Percentiles rank a stretch among this genome's conserved stretches.
phyloP scores from a whole-genome alignment of 2,888 invertebrate genomes.

The Nematopogon swammerdamellus region DNA sequence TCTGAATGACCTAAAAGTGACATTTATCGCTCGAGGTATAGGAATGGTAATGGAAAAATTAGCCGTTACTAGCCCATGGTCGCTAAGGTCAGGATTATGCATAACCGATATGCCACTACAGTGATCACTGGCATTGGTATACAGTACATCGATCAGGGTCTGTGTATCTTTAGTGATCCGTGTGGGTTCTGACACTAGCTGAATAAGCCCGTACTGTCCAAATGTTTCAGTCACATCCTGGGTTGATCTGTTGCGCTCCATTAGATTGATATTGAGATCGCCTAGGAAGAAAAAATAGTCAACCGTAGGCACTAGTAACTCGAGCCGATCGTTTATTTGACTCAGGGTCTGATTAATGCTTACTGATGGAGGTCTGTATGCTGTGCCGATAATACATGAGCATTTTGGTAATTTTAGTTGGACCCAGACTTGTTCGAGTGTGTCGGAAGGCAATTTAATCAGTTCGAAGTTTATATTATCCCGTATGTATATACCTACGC shows the following conservation, averaged over 20 bases:
- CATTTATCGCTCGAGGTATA: background rate
- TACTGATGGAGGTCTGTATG: background rate
- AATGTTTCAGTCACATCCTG: background rate
- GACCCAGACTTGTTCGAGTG: background rate
- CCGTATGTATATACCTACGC: background rate
- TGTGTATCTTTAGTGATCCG: background rate
- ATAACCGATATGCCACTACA: background rate
- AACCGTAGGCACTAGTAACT: background rate
- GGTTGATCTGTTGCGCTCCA: background rate
- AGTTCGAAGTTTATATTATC: background rate
- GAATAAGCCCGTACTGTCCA: background rate
- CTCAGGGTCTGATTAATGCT: background rate
- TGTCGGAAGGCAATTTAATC: background rate
- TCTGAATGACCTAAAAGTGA: background rate
- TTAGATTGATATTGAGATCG: background rate
- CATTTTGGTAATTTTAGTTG: background rate
- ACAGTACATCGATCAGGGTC: background rate
- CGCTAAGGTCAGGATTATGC: background rate
- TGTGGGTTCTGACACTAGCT: background rate
- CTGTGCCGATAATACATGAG: background rate
- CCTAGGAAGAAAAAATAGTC: background rate
- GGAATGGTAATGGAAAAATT: background rate
- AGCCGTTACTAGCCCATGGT: background rate
- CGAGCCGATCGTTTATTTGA: background rate
- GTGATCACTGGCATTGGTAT: background rate